Evolutionary conservation across 92 coral and sea anemone genomes (phyloP).

Genomic region (Epizoanthus scotinus): DNA sequence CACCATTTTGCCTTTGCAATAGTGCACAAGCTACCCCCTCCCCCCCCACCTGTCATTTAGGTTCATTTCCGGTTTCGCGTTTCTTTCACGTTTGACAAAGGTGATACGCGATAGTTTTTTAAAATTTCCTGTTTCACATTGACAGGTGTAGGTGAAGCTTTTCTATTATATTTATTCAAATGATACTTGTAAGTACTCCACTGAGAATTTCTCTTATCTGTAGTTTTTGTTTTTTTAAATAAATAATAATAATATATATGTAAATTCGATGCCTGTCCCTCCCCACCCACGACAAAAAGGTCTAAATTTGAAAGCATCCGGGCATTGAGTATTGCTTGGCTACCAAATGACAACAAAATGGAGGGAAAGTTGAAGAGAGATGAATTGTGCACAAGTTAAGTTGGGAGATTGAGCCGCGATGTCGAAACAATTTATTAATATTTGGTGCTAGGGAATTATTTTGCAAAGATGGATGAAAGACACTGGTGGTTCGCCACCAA

Average conservation of each 20-base stretch:
- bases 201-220: no score
- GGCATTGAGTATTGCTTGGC: slow-evolving; percentile 79
- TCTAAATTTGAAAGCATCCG: slow-evolving; percentile 60
- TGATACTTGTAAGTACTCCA: no score
- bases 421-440: neutral
- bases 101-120: no score
- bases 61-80: no score
- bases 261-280: slow-evolving; percentile 1
- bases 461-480: slow-evolving; percentile 86
- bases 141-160: no score
- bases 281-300: slow-evolving; percentile 2
- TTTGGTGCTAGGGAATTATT: neutral
- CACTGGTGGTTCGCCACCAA: slow-evolving; percentile 99
- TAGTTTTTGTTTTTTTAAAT: no score
- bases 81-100: no score
- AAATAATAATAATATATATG: no score
- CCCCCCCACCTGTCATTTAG: no score
- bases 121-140: no score
- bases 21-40: no score
- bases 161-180: no score
- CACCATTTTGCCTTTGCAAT: neutral
- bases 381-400: slow-evolving; percentile 6
- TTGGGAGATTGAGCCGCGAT: neutral
- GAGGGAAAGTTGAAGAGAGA: slow-evolving; percentile 65
- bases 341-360: slow-evolving; percentile 97